These are phyloP conservation scores for Gonatopus flavifemur DNA, from an alignment of 1,140 invertebrate genomes.

Conservation along the genomic window DNA sequence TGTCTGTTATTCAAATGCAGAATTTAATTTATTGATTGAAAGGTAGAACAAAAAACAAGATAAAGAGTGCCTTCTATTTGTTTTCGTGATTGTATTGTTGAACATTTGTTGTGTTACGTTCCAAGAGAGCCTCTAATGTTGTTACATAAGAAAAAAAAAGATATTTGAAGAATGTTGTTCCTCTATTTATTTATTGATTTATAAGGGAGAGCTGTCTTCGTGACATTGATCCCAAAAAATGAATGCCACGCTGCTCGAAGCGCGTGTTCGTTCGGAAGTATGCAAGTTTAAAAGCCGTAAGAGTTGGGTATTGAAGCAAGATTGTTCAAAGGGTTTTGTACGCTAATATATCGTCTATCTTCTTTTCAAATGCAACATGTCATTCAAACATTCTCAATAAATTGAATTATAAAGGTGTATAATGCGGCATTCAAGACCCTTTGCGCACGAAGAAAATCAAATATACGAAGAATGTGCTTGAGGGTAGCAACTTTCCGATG, in stretches of 20 bases:
- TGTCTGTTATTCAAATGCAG: conserved; percentile 44
- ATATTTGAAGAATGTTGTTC: conserved; percentile 52
- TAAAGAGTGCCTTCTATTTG: conserved; percentile 60
- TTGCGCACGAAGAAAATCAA: conserved; percentile 16
- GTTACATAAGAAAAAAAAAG: conserved; percentile 48
- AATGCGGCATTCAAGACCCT: too few relatives aligned
- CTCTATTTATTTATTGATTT: conserved; percentile 55
- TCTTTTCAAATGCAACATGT: not conserved
- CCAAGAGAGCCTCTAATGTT: conserved; percentile 57
- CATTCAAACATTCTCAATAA: conserved; percentile 3
- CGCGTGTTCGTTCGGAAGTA: conserved; percentile 38
- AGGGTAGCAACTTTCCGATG: too few relatives aligned
- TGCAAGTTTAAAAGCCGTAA: conserved; percentile 31
- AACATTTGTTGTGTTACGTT: conserved; percentile 55
- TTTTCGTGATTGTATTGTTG: conserved; percentile 56
- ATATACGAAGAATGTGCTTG: conserved; percentile 21
- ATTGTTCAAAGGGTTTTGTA: conserved; percentile 8
- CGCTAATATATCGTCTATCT: too few relatives aligned
- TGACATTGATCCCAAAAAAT: conserved; percentile 36
- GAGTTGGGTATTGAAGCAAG: conserved; percentile 20
- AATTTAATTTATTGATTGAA: conserved; percentile 53
- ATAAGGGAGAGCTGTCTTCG: conserved; percentile 22
- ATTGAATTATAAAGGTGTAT: too few relatives aligned
- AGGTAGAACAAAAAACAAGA: conserved; percentile 46
- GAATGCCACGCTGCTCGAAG: too few relatives aligned